These are phyloP conservation scores for Lycophotia porphyrea DNA, from an alignment of 2,888 invertebrate species.

Conservation along the genomic window DNA sequence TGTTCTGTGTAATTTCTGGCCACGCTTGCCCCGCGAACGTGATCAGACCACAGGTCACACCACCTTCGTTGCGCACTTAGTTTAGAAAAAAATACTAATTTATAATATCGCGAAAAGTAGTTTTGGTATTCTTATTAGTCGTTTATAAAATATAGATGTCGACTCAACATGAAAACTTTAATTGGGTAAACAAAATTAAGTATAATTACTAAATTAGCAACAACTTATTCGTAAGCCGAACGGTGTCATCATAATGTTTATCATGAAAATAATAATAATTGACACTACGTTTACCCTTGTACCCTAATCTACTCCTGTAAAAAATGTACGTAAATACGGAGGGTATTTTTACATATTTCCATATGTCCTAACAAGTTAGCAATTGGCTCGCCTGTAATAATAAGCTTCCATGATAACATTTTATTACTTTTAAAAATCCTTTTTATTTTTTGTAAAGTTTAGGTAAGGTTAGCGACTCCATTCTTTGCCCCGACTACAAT, in stretches of 20 bases:
- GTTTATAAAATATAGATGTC: background rate
- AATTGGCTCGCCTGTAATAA: conserved; percentile 33
- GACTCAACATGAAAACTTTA: background rate
- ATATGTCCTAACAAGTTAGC: conserved; percentile 22
- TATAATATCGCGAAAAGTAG: background rate
- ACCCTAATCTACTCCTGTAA: background rate
- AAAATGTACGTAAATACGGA: conserved; percentile 3
- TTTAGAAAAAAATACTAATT: background rate
- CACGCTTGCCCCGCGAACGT: no score
- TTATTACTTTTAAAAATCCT: conserved; percentile 13
- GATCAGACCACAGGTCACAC: no score
- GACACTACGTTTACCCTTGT: background rate
- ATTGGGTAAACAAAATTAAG: background rate
- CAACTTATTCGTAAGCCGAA: background rate
- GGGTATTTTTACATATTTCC: conserved; percentile 7
- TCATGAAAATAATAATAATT: conserved; percentile 9
- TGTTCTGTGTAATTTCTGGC: no score
- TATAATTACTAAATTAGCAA: background rate
- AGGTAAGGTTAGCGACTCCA: background rate
- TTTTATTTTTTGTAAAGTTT: conserved; percentile 5
- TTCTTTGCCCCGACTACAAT: background rate
- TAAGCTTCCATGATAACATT: conserved; percentile 14
- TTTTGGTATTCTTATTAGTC: background rate
- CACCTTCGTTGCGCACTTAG: no score
- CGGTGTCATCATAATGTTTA: background rate